Percentiles rank a stretch among this genome's conserved stretches.
phyloP scores from a whole-genome alignment of 2,888 invertebrate genomes.

The Caenorhabditis angaria region DNA sequence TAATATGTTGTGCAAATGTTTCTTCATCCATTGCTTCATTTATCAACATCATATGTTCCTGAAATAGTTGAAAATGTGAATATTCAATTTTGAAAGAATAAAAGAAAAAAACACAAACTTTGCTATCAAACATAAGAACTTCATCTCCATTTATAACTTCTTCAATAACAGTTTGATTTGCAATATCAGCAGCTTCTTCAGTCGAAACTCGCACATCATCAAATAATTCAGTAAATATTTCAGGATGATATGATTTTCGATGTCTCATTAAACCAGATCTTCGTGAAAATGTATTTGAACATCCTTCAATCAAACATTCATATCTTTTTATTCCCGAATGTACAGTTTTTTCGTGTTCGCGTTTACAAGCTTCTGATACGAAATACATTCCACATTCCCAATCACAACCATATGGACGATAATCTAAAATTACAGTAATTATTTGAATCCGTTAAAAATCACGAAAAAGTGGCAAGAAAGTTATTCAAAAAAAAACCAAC shows the following conservation, averaged over 20 bases:
- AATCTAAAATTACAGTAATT: conserved; percentile 21
- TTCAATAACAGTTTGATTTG: not conserved
- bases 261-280: conserved; percentile 28
- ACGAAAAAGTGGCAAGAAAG: conserved; percentile 2
- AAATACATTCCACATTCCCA: conserved; percentile 57
- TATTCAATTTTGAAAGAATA: not conserved
- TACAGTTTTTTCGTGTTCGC: conserved; percentile 61
- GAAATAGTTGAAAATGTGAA: not conserved
- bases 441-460: not conserved
- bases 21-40: conserved; percentile 18
- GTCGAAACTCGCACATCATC: conserved; percentile 14
- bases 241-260: conserved; percentile 16
- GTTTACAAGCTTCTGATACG: conserved; percentile 48
- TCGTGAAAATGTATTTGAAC: conserved; percentile 19
- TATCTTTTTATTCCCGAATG: conserved; percentile 56
- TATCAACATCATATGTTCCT: not conserved
- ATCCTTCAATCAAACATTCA: conserved; percentile 25
- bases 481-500: conserved; percentile 9
- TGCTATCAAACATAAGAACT: not conserved
- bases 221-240: conserved; percentile 11
- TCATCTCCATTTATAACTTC: not conserved
- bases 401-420: conserved; percentile 50
- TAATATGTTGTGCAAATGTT: conserved; percentile 23
- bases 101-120: too few species aligned
- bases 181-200: conserved; percentile 16